Evolutionary conservation across 1,140 invertebrate genomes (phyloP), one percentile per base, ranked within the genome.

Genomic region (Temnothorax longispinosus): DNA sequence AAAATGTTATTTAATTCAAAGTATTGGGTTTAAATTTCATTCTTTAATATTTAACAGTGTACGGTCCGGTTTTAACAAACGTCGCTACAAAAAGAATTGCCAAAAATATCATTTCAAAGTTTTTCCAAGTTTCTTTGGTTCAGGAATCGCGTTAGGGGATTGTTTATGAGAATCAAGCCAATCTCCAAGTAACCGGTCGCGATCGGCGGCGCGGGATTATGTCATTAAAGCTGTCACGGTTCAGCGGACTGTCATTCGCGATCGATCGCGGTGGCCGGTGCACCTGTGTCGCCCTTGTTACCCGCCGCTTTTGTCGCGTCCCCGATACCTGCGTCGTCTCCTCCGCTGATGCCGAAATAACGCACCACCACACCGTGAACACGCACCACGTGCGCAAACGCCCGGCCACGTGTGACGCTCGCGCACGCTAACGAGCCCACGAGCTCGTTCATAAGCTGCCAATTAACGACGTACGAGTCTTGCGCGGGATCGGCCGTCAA

Each of bases 401-500:
- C 62, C 60, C 41, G 38, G 58, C 52, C 72, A 65, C 60, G 56
- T 65, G 44, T 71, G 88, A 64, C 62, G 27, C 74, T 21, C 47
- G 58, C 85, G 90, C 89, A 88, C 91, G 92, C 94, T 95, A 95
- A 95, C 94, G 93, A 95, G 93, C 91, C 87, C 92, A 50, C n/a
- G 54, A n/a, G 92, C 78, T 94, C 91, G 91, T 90, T 91, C 93
- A 94, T 94, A 95, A 95, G 94, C 94, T 94, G 92, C 94, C 94
- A 95, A 95, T 94, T 95, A 95, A 94, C 94, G 91, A 90, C 81
- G 92, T 92, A 93, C 93, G 92, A 93, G 88, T 92, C 92, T 92
- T 92, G 90, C 88, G 85, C 91, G 89, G 91, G 90, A 94, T 94
- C 91, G 92, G 87, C 88, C 91, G 92, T 94, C 93, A 94, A 95